Conservation (phyloP, 2,888 invertebrate species). For the Aphodius granarius region DNA sequence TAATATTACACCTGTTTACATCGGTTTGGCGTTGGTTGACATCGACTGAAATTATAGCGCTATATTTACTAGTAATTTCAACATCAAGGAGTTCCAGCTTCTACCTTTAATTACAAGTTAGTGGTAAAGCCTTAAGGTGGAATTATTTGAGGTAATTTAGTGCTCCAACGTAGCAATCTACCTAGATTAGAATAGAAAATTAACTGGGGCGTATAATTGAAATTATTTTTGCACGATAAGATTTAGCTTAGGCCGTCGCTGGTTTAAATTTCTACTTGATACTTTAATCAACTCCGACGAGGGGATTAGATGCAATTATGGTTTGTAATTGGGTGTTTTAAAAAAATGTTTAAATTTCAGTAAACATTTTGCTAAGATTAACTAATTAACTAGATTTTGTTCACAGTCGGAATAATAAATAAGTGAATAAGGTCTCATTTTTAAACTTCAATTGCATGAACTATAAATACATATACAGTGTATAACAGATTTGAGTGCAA, state of each 20-base stretch:
- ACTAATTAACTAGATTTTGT: no score
- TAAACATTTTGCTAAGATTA: no score
- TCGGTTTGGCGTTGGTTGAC: not conserved
- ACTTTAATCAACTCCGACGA: not conserved
- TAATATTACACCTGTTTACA: not conserved
- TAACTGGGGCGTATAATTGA: not conserved
- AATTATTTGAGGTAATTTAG: not conserved
- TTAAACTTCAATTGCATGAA: no score
- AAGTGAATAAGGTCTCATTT: no score
- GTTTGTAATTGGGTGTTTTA: no score
- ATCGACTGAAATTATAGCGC: not conserved
- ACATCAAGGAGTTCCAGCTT: not conserved
- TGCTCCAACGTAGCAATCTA: not conserved
- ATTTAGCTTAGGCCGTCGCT: not conserved
- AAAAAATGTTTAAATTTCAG: no score
- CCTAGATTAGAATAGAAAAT: not conserved
- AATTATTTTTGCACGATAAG: not conserved
- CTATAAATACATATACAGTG: no score
- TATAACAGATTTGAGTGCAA: no score
- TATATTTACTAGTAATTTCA: not conserved
- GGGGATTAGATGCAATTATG: no score
- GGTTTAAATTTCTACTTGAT: not conserved
- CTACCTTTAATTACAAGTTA: not conserved
- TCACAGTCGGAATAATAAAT: no score
- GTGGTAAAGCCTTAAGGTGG: not conserved